Evolutionary conservation across 2,113 vertebrate species (phyloP).

Genomic region (Daubentonia madagascariensis): DNA sequence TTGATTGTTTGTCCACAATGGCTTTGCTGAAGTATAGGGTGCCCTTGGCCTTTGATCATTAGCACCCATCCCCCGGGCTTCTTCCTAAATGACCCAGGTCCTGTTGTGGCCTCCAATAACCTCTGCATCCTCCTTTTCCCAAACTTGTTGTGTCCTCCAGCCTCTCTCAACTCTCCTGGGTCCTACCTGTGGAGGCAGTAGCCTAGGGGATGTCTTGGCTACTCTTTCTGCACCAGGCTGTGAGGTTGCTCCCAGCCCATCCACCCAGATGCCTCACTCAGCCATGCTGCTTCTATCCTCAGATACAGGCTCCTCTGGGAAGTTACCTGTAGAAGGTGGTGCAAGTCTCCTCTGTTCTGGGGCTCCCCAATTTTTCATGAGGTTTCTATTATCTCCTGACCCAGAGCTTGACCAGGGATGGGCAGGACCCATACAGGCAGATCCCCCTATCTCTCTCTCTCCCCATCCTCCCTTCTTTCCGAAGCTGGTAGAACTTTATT

Average conservation of each 20-base stretch:
- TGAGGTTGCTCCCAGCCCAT: neutral
- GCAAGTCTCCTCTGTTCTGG: neutral
- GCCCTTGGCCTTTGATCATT: neutral
- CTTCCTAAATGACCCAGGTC: neutral
- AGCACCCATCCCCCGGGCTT: neutral
- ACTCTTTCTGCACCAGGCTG: neutral
- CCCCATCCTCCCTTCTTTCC: neutral
- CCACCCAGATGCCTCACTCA: neutral
- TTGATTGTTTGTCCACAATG: neutral
- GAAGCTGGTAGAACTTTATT: neutral
- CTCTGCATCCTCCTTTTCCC: neutral
- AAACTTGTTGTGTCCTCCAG: neutral
- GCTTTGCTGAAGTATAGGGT: neutral
- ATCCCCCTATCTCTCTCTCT: neutral
- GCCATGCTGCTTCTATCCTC: neutral
- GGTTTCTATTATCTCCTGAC: neutral
- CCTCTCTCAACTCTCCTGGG: neutral
- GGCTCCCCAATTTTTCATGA: neutral
- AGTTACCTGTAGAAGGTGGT: neutral
- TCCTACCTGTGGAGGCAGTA: neutral
- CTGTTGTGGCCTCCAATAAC: neutral
- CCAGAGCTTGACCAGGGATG: neutral
- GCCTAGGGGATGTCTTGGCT: neutral
- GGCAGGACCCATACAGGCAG: neutral
- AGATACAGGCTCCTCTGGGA: neutral